Base-by-base conservation (phyloP, 30 jellyfish, hydroid and myxozoan species). In the Pseudorhiza aurosa region DNA sequence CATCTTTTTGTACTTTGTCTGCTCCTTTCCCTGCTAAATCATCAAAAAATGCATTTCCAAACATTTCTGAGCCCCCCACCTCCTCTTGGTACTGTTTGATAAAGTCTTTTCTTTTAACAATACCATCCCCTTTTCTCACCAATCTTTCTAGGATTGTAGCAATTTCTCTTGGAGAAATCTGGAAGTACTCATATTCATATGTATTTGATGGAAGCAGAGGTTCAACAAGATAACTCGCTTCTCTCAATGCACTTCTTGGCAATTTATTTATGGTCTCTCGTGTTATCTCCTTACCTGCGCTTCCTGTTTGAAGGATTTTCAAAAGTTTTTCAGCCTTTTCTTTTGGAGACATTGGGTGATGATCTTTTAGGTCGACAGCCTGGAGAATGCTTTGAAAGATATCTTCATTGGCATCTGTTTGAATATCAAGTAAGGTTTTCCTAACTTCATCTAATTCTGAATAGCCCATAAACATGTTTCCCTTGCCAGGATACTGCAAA, bases 401-500 rank as follows among this genome's bases (percentile, higher is more conserved):
- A 1, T 49, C 8, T 25, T 29, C 37, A 49, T 51, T 65, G 33
- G 12, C 31, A 0, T 11, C 58, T 18, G 2, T 79, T 12, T 72
- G 22, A 35, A 22, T 2, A 5, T 11, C 18, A 14, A 15, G 24
- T 28, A 79, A 57, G 46, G 60, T 68, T 0, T 50, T 50, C 29
- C 73, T 63, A 17, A 58, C 36, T 10, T 42, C 56, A 1, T 37
- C 56, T 33, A 89, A 68, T 33, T 79, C 95, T 37, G 85, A 36
- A 69, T 76, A 47, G 6, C 97, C 97, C 97, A 89, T 89, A 17
- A 71, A 37, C 97, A 89, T 81, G 14, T 17, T 28, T 21, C 92
- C 97, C 15, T 42, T 51, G 1, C 97, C 97, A 1, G 90, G 85
- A 49, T 89, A 89, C 24, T 79, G 92, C 82, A 75, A 82, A 45